These are phyloP conservation scores for Meloidogyne exigua DNA, from an alignment of 1,140 invertebrate species.

Conservation along the genomic window DNA sequence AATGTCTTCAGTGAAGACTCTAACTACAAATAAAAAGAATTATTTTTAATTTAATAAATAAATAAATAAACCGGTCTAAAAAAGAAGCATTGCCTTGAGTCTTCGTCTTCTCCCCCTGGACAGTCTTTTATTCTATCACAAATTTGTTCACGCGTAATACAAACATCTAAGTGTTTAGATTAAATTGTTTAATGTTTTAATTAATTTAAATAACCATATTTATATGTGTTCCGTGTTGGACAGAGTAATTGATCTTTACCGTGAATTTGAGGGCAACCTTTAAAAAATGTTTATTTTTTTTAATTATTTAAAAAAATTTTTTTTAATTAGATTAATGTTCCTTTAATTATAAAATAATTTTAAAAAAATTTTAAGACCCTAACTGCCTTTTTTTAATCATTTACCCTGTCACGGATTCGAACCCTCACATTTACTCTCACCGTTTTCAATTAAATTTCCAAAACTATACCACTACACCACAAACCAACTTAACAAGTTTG, in stretches of 20 bases:
- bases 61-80: conserved; percentile 52
- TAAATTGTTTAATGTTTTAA: conserved; percentile 6
- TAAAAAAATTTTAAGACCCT: too few relatives aligned
- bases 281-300: background rate
- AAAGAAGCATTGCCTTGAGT: conserved; percentile 61
- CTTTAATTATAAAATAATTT: too few relatives aligned
- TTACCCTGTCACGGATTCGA: background rate
- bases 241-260: conserved; percentile 55
- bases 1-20: conserved; percentile 49
- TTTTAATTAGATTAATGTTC: too few relatives aligned
- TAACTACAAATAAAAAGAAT: conserved; percentile 20
- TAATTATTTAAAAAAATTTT: background rate
- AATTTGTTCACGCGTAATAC: conserved; percentile 62
- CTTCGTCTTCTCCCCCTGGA: conserved; percentile 65
- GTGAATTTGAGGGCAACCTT: conserved; percentile 50
- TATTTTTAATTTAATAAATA: background rate
- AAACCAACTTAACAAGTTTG: too few relatives aligned
- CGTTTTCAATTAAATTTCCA: too few relatives aligned
- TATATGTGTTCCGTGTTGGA: conserved; percentile 43
- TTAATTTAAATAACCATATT: conserved; percentile 34
- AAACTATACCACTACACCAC: too few relatives aligned
- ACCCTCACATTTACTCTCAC: too few relatives aligned
- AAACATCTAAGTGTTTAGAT: conserved; percentile 50
- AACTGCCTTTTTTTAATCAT: background rate
- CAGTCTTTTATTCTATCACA: conserved; percentile 65